Percentiles rank a stretch among this genome's conserved stretches.
phyloP scores from a whole-genome alignment of 2,888 invertebrate genomes.

The Cryptosula pallasiana region DNA sequence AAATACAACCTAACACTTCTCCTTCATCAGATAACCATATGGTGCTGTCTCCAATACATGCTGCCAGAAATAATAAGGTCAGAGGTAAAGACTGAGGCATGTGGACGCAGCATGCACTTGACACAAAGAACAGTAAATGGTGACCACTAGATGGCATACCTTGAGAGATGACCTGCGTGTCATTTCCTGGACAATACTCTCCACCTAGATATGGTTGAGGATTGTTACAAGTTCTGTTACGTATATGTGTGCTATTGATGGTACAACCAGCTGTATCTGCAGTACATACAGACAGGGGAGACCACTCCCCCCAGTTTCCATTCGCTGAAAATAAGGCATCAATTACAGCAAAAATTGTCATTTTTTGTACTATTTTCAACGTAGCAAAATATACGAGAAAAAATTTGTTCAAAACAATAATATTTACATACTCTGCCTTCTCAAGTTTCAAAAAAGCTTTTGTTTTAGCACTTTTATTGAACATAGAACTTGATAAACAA shows the following conservation, averaged over 20 bases:
- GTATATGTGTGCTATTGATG: neutral
- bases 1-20: conserved; percentile 2
- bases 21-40: conserved; percentile 8
- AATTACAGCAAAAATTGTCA: no score
- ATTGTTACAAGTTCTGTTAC: neutral
- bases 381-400: no score
- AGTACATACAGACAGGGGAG: neutral
- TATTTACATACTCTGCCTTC: no score
- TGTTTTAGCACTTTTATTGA: no score
- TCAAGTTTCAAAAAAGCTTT: no score
- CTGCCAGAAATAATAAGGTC: neutral
- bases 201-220: neutral
- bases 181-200: neutral
- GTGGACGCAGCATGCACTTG: no score
- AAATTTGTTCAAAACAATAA: no score
- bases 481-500: no score
- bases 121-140: no score
- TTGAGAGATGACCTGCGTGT: neutral
- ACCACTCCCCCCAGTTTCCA: neutral
- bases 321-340: neutral
- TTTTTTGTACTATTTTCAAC: no score
- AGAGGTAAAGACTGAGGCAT: no score
- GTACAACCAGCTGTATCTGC: neutral
- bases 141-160: no score
- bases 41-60: neutral